These are phyloP conservation scores for Drosophila ezoana DNA, from an alignment of 2,888 invertebrate species.

Conservation along the genomic window DNA sequence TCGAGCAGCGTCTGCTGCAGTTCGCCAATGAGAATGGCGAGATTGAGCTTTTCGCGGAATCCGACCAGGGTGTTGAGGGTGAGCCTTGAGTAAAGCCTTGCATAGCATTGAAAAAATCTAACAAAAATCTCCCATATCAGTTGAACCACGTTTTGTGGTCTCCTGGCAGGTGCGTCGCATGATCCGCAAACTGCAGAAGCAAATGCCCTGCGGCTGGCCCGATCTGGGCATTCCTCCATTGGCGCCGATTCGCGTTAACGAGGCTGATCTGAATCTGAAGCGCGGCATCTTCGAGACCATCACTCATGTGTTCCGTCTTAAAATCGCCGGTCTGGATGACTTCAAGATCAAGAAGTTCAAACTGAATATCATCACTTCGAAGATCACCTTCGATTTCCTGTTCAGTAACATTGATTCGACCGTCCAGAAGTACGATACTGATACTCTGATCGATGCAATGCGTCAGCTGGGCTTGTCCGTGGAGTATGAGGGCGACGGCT, in stretches of 20 bases:
- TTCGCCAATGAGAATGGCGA: slow-evolving; percentile 66
- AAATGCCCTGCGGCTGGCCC: slow-evolving; percentile 82
- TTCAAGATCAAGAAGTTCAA: slow-evolving; percentile 77
- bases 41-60: slow-evolving; percentile 58
- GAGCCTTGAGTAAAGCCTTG: slow-evolving; percentile 31
- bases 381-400: slow-evolving; percentile 74
- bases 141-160: slow-evolving; percentile 71
- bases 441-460: slow-evolving; percentile 75
- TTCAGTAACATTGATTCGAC: slow-evolving; percentile 75
- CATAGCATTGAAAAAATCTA: background rate
- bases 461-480: slow-evolving; percentile 71
- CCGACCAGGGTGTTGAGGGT: slow-evolving; percentile 68
- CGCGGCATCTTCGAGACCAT: slow-evolving; percentile 73
- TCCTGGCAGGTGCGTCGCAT: slow-evolving; percentile 79
- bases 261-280: slow-evolving; percentile 59
- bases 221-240: slow-evolving; percentile 75
- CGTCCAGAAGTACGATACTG: slow-evolving; percentile 75
- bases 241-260: slow-evolving; percentile 72
- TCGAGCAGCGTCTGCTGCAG: slow-evolving; percentile 58
- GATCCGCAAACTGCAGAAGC: slow-evolving; percentile 72
- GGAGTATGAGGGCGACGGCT: slow-evolving; percentile 77
- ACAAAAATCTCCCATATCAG: slow-evolving; percentile 28
- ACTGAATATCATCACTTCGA: slow-evolving; percentile 72
- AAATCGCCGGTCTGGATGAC: slow-evolving; percentile 78
- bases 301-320: slow-evolving; percentile 70